These are phyloP conservation scores for Piscicola geometra DNA, from an alignment of 2,888 invertebrate species.

Conservation along the genomic window DNA sequence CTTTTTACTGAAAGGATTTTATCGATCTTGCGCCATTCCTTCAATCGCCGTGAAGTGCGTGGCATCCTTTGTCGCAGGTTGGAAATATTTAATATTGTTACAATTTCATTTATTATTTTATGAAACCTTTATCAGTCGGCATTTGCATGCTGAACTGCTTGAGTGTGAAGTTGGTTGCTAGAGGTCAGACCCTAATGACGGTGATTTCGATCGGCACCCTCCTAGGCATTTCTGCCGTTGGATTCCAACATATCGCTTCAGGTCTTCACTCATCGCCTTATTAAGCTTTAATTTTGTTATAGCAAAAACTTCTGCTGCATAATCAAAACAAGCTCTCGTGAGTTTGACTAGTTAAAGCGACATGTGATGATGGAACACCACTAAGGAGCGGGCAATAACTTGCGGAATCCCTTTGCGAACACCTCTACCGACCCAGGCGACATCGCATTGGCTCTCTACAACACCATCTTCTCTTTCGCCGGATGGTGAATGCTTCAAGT, in stretches of 20 bases:
- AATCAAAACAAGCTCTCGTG: not conserved
- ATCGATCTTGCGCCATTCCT: conserved; percentile 47
- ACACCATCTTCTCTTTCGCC: conserved; percentile 53
- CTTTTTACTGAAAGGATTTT: conserved; percentile 51
- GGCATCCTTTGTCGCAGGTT: conserved; percentile 49
- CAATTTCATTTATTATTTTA: not conserved
- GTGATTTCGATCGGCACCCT: conserved; percentile 48
- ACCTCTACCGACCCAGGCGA: conserved; percentile 58
- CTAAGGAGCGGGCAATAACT: conserved; percentile 32
- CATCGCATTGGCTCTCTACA: conserved; percentile 61
- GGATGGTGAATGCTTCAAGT: conserved; percentile 58
- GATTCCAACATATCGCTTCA: conserved; percentile 72
- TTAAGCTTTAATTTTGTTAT: not conserved
- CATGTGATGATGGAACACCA: not conserved
- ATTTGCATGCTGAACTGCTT: conserved; percentile 47
- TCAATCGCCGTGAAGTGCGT: conserved; percentile 46
- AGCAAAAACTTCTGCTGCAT: not conserved
- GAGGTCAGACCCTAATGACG: conserved; percentile 48
- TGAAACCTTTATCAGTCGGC: conserved; percentile 28
- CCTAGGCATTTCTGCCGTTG: conserved; percentile 77
- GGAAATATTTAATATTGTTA: conserved; percentile 35
- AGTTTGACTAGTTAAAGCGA: not conserved
- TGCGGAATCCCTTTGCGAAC: conserved; percentile 48
- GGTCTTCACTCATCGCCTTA: conserved; percentile 62
- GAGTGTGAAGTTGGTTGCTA: conserved; percentile 49